phyloP scores from a whole-genome alignment of 1,140 invertebrate species.

The Chymomyza costata region DNA sequence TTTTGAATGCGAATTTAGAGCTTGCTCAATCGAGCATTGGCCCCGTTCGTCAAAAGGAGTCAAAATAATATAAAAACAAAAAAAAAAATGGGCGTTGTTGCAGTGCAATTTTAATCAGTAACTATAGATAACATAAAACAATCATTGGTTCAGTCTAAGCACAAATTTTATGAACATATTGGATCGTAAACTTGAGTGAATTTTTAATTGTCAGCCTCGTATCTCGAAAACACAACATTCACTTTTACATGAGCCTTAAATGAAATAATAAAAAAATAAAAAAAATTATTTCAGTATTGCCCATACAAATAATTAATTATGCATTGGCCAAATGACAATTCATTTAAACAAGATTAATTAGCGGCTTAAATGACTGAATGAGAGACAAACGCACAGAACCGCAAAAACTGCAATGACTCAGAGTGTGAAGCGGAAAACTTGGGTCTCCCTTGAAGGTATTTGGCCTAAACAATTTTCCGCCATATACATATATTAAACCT shows the following conservation, averaged over 20 bases:
- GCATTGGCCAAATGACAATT: constrained; percentile 52
- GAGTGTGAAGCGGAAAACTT: too few species aligned
- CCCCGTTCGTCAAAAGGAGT: neutral
- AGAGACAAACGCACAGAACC: too few species aligned
- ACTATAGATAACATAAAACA: constrained; percentile 53
- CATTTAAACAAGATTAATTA: constrained; percentile 69
- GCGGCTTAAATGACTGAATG: constrained; percentile 42
- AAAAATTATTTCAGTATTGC: constrained; percentile 33
- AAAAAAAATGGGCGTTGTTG: constrained; percentile 32
- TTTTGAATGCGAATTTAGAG: neutral
- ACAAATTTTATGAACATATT: constrained; percentile 17
- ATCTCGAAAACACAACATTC: constrained; percentile 38
- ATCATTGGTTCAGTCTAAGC: too few species aligned
- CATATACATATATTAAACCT: too few species aligned
- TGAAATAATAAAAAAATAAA: too few species aligned
- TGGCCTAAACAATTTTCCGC: too few species aligned
- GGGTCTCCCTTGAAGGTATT: too few species aligned
- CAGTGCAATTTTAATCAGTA: constrained; percentile 48
- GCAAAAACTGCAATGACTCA: too few species aligned
- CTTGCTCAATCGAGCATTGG: neutral
- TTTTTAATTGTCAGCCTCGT: constrained; percentile 47
- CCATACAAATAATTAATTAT: constrained; percentile 52
- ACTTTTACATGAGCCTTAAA: constrained; percentile 46
- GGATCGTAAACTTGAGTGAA: constrained; percentile 18
- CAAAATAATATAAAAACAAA: constrained; percentile 14